Evolutionary conservation across 2,797 vertebrate genomes (phyloP).

Genomic region (Columba guinea): DNA sequence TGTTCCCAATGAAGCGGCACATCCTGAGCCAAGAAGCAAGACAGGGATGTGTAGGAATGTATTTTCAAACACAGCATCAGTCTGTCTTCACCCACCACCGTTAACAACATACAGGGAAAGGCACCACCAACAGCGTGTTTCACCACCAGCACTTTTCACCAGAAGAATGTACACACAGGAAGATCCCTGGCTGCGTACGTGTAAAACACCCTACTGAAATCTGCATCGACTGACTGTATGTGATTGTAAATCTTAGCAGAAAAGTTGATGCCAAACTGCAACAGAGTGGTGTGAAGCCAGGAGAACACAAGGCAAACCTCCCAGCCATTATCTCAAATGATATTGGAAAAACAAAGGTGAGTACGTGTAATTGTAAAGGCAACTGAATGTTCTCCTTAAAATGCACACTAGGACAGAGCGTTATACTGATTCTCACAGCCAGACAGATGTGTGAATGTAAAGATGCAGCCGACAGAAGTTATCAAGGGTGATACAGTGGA

Average conservation of each 20-base stretch:
- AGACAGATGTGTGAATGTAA: background rate
- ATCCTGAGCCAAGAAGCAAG: background rate
- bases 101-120: rapidly evolving
- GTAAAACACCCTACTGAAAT: background rate
- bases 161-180: background rate
- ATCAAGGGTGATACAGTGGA: background rate
- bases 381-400: background rate
- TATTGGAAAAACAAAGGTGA: background rate
- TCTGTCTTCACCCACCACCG: rapidly evolving
- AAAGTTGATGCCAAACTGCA: background rate
- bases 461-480: background rate
- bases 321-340: background rate
- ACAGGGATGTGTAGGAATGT: background rate
- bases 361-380: background rate
- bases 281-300: background rate
- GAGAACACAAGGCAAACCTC: background rate
- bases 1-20: background rate
- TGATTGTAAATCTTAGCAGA: background rate
- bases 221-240: rapidly evolving
- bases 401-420: background rate
- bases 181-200: background rate
- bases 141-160: background rate
- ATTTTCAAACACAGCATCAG: background rate
- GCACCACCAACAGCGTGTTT: background rate
- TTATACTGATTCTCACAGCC: background rate